phyloP scores from a whole-genome alignment of 2,888 invertebrate genomes.

The Chymomyza procnemis region DNA sequence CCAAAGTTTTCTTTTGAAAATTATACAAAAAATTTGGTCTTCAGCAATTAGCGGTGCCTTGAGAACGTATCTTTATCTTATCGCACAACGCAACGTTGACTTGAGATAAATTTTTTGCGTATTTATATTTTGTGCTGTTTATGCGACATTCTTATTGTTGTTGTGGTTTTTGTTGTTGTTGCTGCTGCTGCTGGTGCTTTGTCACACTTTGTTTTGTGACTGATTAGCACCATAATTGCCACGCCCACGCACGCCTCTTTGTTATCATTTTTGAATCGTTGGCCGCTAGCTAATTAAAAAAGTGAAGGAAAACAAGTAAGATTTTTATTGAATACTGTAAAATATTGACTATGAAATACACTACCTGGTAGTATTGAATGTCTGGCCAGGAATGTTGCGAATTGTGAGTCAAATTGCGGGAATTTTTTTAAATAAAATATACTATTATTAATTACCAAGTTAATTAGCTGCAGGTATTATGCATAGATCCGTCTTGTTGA shows the following conservation, averaged over 20 bases:
- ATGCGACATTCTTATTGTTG: slow-evolving; percentile 39
- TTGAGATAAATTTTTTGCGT: not conserved
- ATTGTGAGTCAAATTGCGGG: too few species aligned
- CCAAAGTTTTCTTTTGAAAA: not conserved
- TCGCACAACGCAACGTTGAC: not conserved
- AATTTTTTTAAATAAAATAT: too few species aligned
- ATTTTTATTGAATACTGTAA: not conserved
- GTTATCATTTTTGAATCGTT: slow-evolving; percentile 24
- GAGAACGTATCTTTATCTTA: not conserved
- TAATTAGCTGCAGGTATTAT: too few species aligned
- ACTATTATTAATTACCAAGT: too few species aligned
- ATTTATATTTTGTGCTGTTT: slow-evolving; percentile 21
- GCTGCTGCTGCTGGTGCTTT: slow-evolving; percentile 5
- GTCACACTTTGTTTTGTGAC: slow-evolving; percentile 28
- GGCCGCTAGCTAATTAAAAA: slow-evolving; percentile 7
- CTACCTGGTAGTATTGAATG: too few species aligned
- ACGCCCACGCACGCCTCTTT: slow-evolving; percentile 37
- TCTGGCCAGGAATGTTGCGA: too few species aligned
- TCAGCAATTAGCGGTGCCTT: not conserved
- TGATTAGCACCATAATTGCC: slow-evolving; percentile 31
- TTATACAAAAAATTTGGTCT: not conserved
- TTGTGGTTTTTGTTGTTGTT: too few species aligned
- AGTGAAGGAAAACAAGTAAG: not conserved
- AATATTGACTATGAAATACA: not conserved
- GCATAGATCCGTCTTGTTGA: too few species aligned